Percentiles rank a stretch among this genome's conserved stretches.
Evolutionary conservation across 2,797 vertebrate species (phyloP).

Genomic region (Dryobates pubescens): DNA sequence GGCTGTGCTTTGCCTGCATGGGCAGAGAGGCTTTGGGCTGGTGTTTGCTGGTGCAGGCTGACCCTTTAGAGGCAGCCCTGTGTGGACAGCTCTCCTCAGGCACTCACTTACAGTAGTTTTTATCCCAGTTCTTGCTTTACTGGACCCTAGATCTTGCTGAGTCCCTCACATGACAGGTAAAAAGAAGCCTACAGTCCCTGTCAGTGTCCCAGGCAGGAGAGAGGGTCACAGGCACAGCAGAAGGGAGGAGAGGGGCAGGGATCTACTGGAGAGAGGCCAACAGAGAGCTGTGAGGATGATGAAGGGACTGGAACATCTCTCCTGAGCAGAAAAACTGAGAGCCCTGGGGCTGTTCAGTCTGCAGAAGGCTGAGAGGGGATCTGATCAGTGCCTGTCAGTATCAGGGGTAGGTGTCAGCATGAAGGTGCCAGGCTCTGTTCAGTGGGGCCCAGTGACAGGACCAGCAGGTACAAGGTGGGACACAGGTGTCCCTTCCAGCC

Average conservation of each 20-base stretch:
- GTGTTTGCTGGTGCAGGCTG: background rate
- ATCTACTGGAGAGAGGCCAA: too few species aligned
- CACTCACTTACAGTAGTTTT: background rate
- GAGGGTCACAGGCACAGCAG: background rate
- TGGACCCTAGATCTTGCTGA: background rate
- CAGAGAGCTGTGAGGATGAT: too few species aligned
- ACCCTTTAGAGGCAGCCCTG: background rate
- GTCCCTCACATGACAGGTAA: background rate
- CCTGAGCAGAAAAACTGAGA: too few species aligned
- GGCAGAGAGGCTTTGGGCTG: slow-evolving; percentile 8
- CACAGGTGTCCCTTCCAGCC: too few species aligned
- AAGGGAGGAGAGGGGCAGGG: background rate
- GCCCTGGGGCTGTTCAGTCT: too few species aligned
- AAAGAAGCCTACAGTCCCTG: background rate
- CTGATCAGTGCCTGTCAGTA: too few species aligned
- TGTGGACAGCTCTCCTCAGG: background rate
- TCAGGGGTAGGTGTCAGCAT: too few species aligned
- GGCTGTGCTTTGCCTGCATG: background rate
- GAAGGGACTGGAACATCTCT: too few species aligned
- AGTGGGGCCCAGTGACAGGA: too few species aligned
- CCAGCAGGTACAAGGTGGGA: too few species aligned
- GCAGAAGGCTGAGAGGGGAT: too few species aligned
- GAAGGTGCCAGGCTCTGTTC: too few species aligned
- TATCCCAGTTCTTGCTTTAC: background rate
- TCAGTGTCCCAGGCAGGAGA: background rate